Evolutionary conservation across 2,797 vertebrate species (phyloP), one percentile per base, ranked within the genome.

Genomic region (Lophius americanus): DNA sequence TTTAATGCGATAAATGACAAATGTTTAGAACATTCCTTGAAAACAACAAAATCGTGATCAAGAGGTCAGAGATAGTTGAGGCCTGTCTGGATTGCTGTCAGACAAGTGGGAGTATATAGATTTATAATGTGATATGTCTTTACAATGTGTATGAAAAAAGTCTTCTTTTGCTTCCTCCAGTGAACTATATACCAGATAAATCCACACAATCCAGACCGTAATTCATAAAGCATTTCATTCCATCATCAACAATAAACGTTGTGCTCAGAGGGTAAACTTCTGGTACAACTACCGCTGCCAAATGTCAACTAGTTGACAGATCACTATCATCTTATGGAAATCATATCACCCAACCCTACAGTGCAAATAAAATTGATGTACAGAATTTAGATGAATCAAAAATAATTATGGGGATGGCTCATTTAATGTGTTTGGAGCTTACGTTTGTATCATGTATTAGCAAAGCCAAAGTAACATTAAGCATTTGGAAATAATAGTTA

Each of bases 1-100:
- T 94, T 93, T 93, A 92, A 92, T 93, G 75, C 57, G 67, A 78
- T 73, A 68, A 62, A 82, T 57, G 67, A 77, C 52, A 87, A 81
- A 88, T 70, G 57, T 60, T 76, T 56, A 82, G 88, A 85, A 78
- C 85, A 92, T 90, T 91, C 80, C 70, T 85, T 76, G 36, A 85
- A 85, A 86, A 82, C 76, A 83, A 84, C 54, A 78, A 62, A 90
- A 66, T 60, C 10, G 65, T 80, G 74, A 77, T 65, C 10, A 80
- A 69, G 71, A 11, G 32, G 64, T 75, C 61, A 67, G 58, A 72
- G 68, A 43, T 43, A 49, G 51, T 52, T 56, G 65, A 83, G 67
- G 43, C 42, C 65, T 69, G 63, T 58, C 47, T 65, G 67, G 36
- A 54, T 23, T 23, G 23, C 23, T 51, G 47, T 64, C 72, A 64